A percentile compares a stretch with the other conserved stretches of the same genome.
phyloP scores from a whole-genome alignment of 2,888 invertebrate genomes.

The Leptopterna dolabrata region DNA sequence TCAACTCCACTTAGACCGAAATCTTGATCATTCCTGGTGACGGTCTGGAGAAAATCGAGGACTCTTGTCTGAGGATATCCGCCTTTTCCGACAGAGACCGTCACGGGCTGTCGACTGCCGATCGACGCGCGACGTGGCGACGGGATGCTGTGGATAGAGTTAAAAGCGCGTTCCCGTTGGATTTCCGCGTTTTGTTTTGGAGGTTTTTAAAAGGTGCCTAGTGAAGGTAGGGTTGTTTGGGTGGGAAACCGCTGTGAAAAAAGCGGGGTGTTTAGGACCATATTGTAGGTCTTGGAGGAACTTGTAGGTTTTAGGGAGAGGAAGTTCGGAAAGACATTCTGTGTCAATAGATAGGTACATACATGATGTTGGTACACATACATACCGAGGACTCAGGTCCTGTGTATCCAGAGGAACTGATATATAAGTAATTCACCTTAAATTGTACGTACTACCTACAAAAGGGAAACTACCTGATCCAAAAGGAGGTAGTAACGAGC shows the following conservation, averaged over 20 bases:
- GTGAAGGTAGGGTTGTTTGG: not conserved
- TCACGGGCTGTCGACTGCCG: not conserved
- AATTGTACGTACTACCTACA: no score
- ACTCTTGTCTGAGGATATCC: conserved; percentile 10
- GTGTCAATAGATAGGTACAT: no score
- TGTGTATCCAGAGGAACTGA: no score
- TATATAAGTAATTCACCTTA: no score
- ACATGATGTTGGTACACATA: no score
- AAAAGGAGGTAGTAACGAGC: no score
- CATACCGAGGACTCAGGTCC: no score
- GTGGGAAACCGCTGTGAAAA: not conserved
- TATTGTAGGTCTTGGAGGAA: no score
- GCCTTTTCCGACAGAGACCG: not conserved
- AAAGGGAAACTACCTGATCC: no score
- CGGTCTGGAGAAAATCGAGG: not conserved
- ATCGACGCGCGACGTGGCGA: conserved; percentile 13
- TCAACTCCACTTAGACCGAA: not conserved
- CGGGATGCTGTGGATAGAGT: not conserved
- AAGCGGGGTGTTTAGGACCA: not conserved
- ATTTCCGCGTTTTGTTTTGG: conserved; percentile 7
- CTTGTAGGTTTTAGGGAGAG: no score
- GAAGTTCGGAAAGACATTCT: no score
- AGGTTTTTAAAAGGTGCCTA: not conserved
- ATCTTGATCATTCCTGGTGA: not conserved
- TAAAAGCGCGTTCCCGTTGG: not conserved